Evolutionary conservation across 1,140 invertebrate species (phyloP), one percentile per base, ranked within the genome.

Genomic region (Catajapyx aquilonaris): DNA sequence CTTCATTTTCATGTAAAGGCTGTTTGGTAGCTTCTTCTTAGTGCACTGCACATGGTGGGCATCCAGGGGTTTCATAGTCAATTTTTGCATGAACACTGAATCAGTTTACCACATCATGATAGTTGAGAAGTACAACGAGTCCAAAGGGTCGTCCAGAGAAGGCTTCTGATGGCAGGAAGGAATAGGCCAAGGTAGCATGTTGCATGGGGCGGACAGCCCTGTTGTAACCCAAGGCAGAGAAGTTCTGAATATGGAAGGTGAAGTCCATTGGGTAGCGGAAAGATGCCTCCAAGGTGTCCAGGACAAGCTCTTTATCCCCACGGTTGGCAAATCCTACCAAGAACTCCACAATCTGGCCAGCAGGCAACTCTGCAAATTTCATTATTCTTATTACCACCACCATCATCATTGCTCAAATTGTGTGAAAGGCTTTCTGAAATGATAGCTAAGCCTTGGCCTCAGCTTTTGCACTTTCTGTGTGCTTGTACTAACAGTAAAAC

Each of bases 221-320:
- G 47, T 90, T 80, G 56, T 86, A 95, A n/a, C 73, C 67, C 46
- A 90, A 66, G 1, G 81, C 75, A 1, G 88, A 87, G 62, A 96
- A 97, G 61, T 97, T 97, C 58, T 97, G 93, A 48, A 98, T 93
- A 54, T 90, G 85, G 56, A 91, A 98, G 45, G 76, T 88, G 61
- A 88, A 97, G 57, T 99, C 94, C 75, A 95, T 86, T 15, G 93
- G 88, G 53, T 97, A 98, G 48, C 93, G 73, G 70, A 99, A 94
- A 0, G 93, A 95, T 1, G 91, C 90, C 52, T 97, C 93, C 48
- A 96, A 65, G 2, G 76, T 77, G 53, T 97, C 90, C 5, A 99
- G 67, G 10, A 84, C 61, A 50, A 96, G 94, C 45, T 94, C 85
- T 46, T 74, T 66, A 41, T 76, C 66, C 23, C 91, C 94, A 54